These are phyloP conservation scores for Tyrannus savana DNA, from an alignment of 2,113 vertebrate species.

Conservation along the genomic window DNA sequence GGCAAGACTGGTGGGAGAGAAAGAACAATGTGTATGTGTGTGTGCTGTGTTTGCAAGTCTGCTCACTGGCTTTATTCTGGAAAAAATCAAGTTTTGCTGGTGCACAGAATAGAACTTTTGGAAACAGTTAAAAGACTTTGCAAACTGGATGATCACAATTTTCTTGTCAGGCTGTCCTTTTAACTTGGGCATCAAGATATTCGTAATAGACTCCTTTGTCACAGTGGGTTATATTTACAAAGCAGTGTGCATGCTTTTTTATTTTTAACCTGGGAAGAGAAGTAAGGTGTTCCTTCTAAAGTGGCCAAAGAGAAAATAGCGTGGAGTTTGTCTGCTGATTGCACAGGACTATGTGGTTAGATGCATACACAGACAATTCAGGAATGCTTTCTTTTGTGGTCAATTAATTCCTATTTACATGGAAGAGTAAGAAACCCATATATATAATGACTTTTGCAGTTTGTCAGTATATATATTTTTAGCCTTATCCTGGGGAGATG, in stretches of 20 bases:
- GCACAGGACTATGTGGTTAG: neutral
- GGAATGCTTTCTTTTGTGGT: neutral
- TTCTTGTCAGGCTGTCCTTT: conserved; percentile 28
- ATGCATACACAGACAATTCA: neutral
- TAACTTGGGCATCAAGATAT: neutral
- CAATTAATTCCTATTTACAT: neutral
- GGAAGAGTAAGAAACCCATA: neutral
- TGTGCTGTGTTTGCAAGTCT: neutral
- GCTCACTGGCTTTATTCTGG: neutral
- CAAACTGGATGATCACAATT: neutral
- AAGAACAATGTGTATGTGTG: neutral
- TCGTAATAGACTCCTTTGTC: neutral
- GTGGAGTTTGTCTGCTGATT: neutral
- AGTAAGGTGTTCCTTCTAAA: neutral
- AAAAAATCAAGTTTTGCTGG: neutral
- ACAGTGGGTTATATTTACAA: neutral
- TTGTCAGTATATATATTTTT: neutral
- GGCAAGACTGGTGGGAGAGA: neutral
- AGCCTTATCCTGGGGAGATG: neutral
- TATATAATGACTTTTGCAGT: neutral
- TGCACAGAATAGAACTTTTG: neutral
- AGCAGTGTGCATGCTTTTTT: neutral
- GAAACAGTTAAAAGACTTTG: neutral
- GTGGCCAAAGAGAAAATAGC: neutral
- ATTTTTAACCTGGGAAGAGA: neutral